Base-by-base conservation (phyloP, 2,888 invertebrate species). In the Nysson spinosus region DNA sequence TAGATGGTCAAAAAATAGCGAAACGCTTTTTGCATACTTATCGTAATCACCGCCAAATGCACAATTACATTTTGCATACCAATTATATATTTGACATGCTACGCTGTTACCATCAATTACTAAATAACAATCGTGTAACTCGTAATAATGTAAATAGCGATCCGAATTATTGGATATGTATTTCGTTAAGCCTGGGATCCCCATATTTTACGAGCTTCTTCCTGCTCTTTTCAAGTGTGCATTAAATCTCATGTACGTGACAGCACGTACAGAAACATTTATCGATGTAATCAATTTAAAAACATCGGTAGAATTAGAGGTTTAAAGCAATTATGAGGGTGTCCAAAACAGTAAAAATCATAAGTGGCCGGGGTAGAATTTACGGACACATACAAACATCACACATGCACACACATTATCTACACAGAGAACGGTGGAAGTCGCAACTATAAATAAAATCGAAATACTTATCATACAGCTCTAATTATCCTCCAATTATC, bases 21-120 rank as follows among this genome's bases (percentile, higher is more conserved):
- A 87, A 0, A 94, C 89, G 11, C 89, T 88, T 5, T 90, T 86
- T n/a, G 91, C 92, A 84, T 91, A 95, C 67, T 91, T 91, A 78
- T 95, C 94, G 81, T 96, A 96, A 84, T 96, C 96, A 0, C 96
- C 96, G 1, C 96, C 96, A 83, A 95, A 96, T 2, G 93, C 92
- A 40, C 93, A 92, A 77, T 91, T 90, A 62, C 90, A 90, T 68
- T 90, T 90, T 49, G 92, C 89, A 19, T 91, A 87, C 71, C 89
- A 88, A 70, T 89, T 89, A 80, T 94, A 95, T 1, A 96, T 83
- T 77, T 93, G 92, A 19, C 91, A 92, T 35, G 92, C 91, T 44
- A 96, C 84, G 81, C 93, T 93, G 81, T 93, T 92, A 0, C 96
- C 96, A 87, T 96, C 96, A 37, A 96, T 91, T 1, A 96, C 91